phyloP scores from a whole-genome alignment of 2,113 vertebrate genomes.

The Morone chrysops region DNA sequence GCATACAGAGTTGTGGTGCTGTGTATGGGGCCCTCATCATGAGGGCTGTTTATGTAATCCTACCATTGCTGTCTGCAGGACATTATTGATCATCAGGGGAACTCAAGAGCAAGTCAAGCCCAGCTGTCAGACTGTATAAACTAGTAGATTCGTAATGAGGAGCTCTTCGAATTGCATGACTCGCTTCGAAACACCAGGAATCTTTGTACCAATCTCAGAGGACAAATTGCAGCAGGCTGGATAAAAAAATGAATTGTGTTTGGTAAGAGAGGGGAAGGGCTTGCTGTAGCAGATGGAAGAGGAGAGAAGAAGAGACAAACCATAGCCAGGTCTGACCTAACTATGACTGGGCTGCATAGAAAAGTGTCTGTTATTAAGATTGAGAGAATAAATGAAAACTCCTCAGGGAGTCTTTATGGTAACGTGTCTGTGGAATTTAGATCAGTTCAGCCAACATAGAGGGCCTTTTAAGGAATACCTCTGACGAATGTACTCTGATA shows the following conservation, averaged over 20 bases:
- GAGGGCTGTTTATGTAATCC: constrained; percentile 89
- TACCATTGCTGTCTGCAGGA: constrained; percentile 66
- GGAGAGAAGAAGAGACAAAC: constrained; percentile 46
- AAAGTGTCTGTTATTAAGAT: constrained; percentile 79
- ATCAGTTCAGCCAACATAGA: constrained; percentile 53
- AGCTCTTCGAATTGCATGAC: constrained; percentile 6
- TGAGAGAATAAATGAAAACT: constrained; percentile 60
- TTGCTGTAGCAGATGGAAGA: constrained; percentile 10
- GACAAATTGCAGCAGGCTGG: constrained; percentile 27
- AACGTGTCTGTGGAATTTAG: constrained; percentile 67
- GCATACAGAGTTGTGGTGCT: constrained; percentile 38
- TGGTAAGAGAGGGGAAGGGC: constrained; percentile 2
- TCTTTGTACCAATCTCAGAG: constrained; percentile 7
- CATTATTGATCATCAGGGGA: constrained; percentile 86
- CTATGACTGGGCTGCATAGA: constrained; percentile 51
- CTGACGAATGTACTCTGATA: constrained; percentile 31
- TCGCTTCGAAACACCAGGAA: constrained; percentile 59
- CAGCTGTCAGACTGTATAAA: constrained; percentile 81
- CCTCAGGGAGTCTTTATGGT: constrained; percentile 68
- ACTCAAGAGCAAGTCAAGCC: constrained; percentile 80
- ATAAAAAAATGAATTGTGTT: constrained; percentile 15
- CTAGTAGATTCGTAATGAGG: constrained; percentile 69
- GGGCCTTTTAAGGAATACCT: constrained; percentile 57
- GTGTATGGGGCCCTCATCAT: constrained; percentile 66
- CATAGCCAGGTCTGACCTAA: constrained; percentile 65